Evolutionary conservation across 1,140 invertebrate species (phyloP), one percentile per base, ranked within the genome.

Genomic region (Megathymus violae): DNA sequence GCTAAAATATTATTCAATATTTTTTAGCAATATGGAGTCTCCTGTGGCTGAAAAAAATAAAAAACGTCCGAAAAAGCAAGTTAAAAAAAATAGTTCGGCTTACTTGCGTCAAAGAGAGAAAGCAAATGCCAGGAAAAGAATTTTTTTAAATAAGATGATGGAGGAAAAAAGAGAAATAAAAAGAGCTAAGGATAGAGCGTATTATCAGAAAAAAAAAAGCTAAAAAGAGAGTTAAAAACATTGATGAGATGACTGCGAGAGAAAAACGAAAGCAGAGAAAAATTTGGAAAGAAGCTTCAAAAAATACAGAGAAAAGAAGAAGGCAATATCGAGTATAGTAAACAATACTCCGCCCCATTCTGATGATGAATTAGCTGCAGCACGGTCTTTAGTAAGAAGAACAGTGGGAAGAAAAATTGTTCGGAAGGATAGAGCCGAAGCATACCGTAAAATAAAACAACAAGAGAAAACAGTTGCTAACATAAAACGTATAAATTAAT

Each of bases 121-220:
- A n/a, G n/a, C n/a, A n/a, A n/a, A n/a, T n/a, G n/a, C n/a, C n/a
- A n/a, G n/a, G n/a, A n/a, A n/a, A n/a, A n/a, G n/a, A n/a, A n/a
- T n/a, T n/a, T n/a, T n/a, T n/a, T n/a, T n/a, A n/a, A n/a, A n/a
- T n/a, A n/a, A n/a, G n/a, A n/a, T n/a, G n/a, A n/a, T n/a, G n/a
- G n/a, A n/a, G n/a, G n/a, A n/a, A n/a, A n/a, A n/a, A n/a, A n/a
- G n/a, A n/a, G n/a, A n/a, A n/a, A n/a, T n/a, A n/a, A n/a, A n/a
- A n/a, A n/a, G n/a, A n/a, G 54, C 54, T 16, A 58, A 19, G 41
- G 41, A 58, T 3, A 44, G 54, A 17, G 54, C 14, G 34, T 36
- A 58, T 46, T 58, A 58, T n/a, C 17, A 44, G 14, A 44, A 46
- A 58, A 17, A 48, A 58, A 43, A 46, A 58, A n/a, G 54, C 54